A percentile compares a stretch with the other conserved stretches of the same genome.
These are phyloP conservation scores for Drosophila burlai DNA, from an alignment of 1,140 invertebrate species.

Conservation along the genomic window DNA sequence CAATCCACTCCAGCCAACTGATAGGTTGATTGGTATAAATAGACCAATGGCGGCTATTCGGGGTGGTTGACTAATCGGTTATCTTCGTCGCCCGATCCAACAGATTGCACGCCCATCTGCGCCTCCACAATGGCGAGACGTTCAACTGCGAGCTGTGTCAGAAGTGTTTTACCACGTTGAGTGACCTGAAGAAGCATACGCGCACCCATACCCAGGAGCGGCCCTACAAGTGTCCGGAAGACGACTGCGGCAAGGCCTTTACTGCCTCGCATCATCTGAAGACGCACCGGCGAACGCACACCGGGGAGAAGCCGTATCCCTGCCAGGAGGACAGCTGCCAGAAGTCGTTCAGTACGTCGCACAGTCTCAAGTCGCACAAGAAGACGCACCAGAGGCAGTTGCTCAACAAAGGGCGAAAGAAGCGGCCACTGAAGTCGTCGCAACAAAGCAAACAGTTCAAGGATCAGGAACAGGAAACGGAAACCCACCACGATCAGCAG, in stretches of 20 bases:
- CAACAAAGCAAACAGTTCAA: slow-evolving; percentile 9
- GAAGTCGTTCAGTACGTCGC: slow-evolving; percentile 92
- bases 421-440: slow-evolving; percentile 41
- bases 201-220: slow-evolving; percentile 96
- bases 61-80: slow-evolving; percentile 30
- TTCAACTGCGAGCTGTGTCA: slow-evolving; percentile 96
- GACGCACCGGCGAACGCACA: slow-evolving; percentile 88
- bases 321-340: slow-evolving; percentile 90
- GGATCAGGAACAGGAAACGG: slow-evolving; percentile 16
- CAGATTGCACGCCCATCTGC: slow-evolving; percentile 95
- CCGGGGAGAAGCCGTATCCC: slow-evolving; percentile 90
- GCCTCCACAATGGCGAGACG: slow-evolving; percentile 97
- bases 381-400: slow-evolving; percentile 87
- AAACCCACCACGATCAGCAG: background rate
- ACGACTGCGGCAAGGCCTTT: slow-evolving; percentile 96
- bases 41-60: slow-evolving; percentile 30
- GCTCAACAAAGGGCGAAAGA: slow-evolving; percentile 68
- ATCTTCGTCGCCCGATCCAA: slow-evolving; percentile 10
- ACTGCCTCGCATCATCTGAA: slow-evolving; percentile 97
- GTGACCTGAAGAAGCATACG: slow-evolving; percentile 97
- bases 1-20: slow-evolving; percentile 1
- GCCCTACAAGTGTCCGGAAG: slow-evolving; percentile 93
- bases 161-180: slow-evolving; percentile 97
- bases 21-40: slow-evolving; percentile 22
- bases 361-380: slow-evolving; percentile 92